Evolutionary conservation across 2,888 invertebrate genomes (phyloP).

Genomic region (Arrhopalites spinosus): DNA sequence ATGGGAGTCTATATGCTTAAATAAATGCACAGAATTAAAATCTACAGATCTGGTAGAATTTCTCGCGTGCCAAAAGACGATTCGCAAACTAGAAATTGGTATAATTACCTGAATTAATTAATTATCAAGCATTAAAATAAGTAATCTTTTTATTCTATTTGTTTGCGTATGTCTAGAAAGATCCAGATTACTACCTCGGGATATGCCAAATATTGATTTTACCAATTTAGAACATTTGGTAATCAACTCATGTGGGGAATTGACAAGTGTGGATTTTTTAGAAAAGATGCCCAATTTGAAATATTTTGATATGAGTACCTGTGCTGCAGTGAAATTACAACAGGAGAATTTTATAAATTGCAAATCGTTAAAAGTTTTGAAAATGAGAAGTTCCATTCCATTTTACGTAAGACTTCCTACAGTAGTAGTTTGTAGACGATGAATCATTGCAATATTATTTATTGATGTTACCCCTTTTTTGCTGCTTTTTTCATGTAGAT

Average conservation of each 20-base stretch:
- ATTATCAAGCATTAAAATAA: no score
- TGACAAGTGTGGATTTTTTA: conserved; percentile 26
- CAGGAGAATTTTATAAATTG: conserved; percentile 13
- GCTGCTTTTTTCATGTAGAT: background rate
- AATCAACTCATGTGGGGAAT: conserved; percentile 26
- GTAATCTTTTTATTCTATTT: no score
- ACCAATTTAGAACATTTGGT: conserved; percentile 28
- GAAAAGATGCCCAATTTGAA: conserved; percentile 20
- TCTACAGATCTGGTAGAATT: conserved; percentile 12
- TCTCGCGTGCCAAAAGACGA: conserved; percentile 3
- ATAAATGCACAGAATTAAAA: conserved; percentile 37
- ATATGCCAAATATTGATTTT: background rate
- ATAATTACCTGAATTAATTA: background rate
- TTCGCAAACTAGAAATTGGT: conserved; percentile 38
- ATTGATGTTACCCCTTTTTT: background rate
- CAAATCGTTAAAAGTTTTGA: conserved; percentile 28
- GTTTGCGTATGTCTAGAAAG: background rate
- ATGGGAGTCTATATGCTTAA: conserved; percentile 31
- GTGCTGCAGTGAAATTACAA: conserved; percentile 22
- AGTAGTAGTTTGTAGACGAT: background rate
- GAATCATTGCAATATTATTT: background rate
- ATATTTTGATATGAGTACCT: conserved; percentile 34
- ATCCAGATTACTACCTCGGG: background rate
- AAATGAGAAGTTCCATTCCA: conserved; percentile 38
- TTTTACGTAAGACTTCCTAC: conserved; percentile 31